Percentiles rank a stretch among this genome's conserved stretches.
Conservation (phyloP, 2,113 vertebrate species). For the Lophotis ruficrista region DNA sequence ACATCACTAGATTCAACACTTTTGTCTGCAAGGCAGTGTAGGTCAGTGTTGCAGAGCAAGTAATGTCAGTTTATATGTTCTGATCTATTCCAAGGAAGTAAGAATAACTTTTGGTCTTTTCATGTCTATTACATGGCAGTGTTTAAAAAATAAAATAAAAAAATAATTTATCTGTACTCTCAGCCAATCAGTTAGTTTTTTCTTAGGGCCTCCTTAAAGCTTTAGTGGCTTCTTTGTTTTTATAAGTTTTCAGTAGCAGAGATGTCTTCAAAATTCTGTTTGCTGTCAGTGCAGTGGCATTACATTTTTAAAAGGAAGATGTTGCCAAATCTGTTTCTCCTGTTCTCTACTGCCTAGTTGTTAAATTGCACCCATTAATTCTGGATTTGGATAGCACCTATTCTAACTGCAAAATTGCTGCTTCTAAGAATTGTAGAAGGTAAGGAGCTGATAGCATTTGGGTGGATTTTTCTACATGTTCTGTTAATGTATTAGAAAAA, state of each 20-base stretch:
- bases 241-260: background rate
- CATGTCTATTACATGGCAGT: background rate
- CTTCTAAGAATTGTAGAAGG: background rate
- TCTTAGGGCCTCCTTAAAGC: background rate
- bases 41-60: accelerated
- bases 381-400: background rate
- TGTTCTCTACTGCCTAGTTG: background rate
- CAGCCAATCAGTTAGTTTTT: background rate
- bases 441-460: background rate
- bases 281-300: background rate
- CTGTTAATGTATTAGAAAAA: background rate
- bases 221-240: background rate
- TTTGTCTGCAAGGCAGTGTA: background rate
- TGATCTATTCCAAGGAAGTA: background rate
- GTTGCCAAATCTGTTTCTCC: background rate
- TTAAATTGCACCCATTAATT: background rate
- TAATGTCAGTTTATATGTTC: background rate
- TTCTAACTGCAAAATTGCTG: background rate
- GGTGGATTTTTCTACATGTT: background rate
- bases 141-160: background rate
- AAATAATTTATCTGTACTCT: background rate
- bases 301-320: background rate
- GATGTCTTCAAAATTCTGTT: background rate
- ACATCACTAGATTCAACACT: background rate
- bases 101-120: background rate